Evolutionary conservation across 1,140 invertebrate genomes (phyloP), one percentile per base, ranked within the genome.

Genomic region (Drosophila lini): DNA sequence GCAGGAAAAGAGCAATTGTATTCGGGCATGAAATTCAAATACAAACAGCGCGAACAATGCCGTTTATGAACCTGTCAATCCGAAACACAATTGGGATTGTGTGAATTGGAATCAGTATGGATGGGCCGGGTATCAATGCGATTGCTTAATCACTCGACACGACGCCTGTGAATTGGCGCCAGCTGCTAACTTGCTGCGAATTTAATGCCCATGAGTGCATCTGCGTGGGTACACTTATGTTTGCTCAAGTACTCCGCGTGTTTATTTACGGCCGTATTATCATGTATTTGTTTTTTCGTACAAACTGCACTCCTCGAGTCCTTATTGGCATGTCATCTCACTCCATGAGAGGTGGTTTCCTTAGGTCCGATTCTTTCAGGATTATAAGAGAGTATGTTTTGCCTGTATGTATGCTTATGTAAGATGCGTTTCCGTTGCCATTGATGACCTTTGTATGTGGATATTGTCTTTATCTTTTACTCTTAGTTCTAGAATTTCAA

Each of bases 61-160:
- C 84, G 82, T 88, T 88, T 82, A 90, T 89, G 84, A 90, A 88
- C 84, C 84, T 88, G 84, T 84, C 84, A 88, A 81, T 88, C 83
- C 82, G 50, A 76, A 89, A 88, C 88, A 84, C 74, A 88, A 78
- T 89, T 84, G 77, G 61, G 69, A 81, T 84, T 88, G 81, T 85
- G 74, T 75, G 78, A 75, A 90, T 78, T 65, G 65, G 68, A 80
- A 73, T 83, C 47, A 58, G 59, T 38, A 60, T 68, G 47, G 68
- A 84, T 84, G 80, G 59, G 38, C 61, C 38, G 50, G 28, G 56
- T 80, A 74, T 84, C 64, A 67, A 62, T 80, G 65, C 89, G 78
- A 81, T 89, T 90, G 71, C 76, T 90, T 90, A 85, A 81, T 83
- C 64, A 70, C 68, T 90, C 78, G 70, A 83, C 67, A 74, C 67